Evolutionary conservation across 2,888 invertebrate genomes (phyloP).

Genomic region (Nomada hirtipes): DNA sequence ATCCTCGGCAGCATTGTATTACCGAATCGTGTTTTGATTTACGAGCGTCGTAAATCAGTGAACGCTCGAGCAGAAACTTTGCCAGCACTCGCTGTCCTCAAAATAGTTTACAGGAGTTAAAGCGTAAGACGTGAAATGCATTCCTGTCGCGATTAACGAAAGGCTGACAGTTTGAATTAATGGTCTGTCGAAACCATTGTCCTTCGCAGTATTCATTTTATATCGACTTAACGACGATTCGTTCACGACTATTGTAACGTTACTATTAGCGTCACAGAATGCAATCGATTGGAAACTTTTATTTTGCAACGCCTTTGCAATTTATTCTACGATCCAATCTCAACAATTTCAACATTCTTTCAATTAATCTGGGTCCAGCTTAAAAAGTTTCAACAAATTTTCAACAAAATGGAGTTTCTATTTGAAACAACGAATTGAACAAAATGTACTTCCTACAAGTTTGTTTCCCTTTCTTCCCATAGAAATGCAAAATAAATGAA

Average conservation of each 20-base stretch:
- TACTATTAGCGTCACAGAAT: neutral
- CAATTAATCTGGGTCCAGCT: neutral
- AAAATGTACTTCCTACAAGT: too few species aligned
- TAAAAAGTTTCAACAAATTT: neutral
- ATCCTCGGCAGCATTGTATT: slow-evolving; percentile 72
- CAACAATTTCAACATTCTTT: neutral
- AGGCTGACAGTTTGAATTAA: slow-evolving; percentile 70
- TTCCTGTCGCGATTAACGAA: slow-evolving; percentile 71
- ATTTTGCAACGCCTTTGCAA: neutral
- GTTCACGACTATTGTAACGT: slow-evolving; percentile 6
- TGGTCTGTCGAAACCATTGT: slow-evolving; percentile 56
- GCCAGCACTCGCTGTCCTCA: slow-evolving; percentile 74
- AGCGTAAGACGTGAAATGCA: slow-evolving; percentile 67
- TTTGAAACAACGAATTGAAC: too few species aligned
- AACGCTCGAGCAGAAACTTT: slow-evolving; percentile 73
- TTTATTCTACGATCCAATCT: neutral
- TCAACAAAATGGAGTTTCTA: neutral
- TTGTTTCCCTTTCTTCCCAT: too few species aligned
- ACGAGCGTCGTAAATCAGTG: slow-evolving; percentile 75
- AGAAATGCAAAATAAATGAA: too few species aligned
- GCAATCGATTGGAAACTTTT: too few species aligned
- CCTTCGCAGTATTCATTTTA: slow-evolving; percentile 41
- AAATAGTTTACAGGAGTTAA: slow-evolving; percentile 78
- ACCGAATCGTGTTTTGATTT: slow-evolving; percentile 75
- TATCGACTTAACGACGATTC: slow-evolving; percentile 21